Percentiles rank a stretch among this genome's conserved stretches.
phyloP scores from a whole-genome alignment of 2,113 vertebrate genomes.

The Siphamia tubifer region DNA sequence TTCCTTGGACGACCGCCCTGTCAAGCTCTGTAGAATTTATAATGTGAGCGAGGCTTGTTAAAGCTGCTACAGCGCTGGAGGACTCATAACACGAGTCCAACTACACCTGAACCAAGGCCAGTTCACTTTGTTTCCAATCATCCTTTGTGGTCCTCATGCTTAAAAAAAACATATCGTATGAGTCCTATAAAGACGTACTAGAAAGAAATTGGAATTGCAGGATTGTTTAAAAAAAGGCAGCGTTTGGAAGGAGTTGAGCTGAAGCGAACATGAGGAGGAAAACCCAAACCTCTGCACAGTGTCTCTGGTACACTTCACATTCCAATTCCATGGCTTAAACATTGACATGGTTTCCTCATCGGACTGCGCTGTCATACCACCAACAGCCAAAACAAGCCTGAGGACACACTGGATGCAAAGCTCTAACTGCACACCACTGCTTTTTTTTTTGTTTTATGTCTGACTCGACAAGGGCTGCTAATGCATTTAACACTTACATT shows the following conservation, averaged over 20 bases:
- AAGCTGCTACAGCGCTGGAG: conserved; percentile 12
- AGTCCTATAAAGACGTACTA: neutral
- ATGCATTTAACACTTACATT: conserved; percentile 53
- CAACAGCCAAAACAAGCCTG: conserved; percentile 23
- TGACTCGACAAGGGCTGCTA: conserved; percentile 1
- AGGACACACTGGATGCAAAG: conserved; percentile 4
- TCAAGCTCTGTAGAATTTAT: conserved; percentile 34
- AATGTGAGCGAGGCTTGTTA: conserved; percentile 20
- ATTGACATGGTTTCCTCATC: conserved; percentile 22
- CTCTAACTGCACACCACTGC: neutral
- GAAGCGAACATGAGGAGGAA: neutral
- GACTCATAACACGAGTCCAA: conserved; percentile 14
- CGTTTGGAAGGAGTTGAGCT: neutral
- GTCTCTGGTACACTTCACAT: neutral
- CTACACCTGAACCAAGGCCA: neutral
- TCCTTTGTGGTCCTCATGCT: neutral
- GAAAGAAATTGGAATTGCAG: neutral
- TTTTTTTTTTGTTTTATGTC: neutral
- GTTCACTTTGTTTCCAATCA: neutral
- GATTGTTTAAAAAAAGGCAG: neutral
- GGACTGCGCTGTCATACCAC: neutral
- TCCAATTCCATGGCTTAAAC: conserved; percentile 17
- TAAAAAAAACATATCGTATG: neutral
- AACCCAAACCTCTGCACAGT: neutral
- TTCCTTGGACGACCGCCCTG: conserved; percentile 22